Evolutionary conservation across 2,113 vertebrate genomes (phyloP).

Genomic region (Serilophus lunatus): DNA sequence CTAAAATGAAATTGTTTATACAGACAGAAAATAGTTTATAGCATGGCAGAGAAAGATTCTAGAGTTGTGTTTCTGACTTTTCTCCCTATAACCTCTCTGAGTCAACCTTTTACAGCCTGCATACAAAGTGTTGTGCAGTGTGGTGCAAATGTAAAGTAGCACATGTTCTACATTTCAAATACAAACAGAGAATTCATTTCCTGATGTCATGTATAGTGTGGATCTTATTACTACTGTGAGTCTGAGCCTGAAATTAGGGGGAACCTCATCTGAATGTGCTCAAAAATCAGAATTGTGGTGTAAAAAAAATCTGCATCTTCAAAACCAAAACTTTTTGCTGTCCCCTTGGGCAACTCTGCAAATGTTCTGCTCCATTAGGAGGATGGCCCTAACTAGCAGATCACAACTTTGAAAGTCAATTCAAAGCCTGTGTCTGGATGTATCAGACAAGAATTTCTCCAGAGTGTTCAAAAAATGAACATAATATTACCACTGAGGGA

Average conservation of each 20-base stretch:
- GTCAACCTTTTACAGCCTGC: neutral
- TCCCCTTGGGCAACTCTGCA: neutral
- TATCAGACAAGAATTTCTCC: neutral
- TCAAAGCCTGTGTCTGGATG: neutral
- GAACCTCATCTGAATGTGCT: neutral
- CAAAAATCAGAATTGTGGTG: neutral
- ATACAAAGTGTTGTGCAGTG: neutral
- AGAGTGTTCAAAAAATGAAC: neutral
- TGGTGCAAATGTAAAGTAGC: neutral
- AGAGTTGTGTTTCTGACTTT: constrained; percentile 45
- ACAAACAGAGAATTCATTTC: neutral
- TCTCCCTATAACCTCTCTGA: neutral
- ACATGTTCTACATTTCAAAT: neutral
- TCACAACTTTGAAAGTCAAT: neutral
- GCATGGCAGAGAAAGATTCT: constrained; percentile 28
- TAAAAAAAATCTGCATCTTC: neutral
- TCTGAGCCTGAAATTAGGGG: neutral
- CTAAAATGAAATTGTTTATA: constrained; percentile 58
- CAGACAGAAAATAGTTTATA: constrained; percentile 48
- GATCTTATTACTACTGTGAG: neutral
- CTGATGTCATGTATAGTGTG: neutral
- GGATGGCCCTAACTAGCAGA: neutral
- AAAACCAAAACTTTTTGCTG: neutral
- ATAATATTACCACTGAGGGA: neutral
- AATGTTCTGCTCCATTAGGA: neutral